Percentiles rank a stretch among this genome's conserved stretches.
Evolutionary conservation across 2,888 invertebrate genomes (phyloP).

Genomic region (Thera britannica): DNA sequence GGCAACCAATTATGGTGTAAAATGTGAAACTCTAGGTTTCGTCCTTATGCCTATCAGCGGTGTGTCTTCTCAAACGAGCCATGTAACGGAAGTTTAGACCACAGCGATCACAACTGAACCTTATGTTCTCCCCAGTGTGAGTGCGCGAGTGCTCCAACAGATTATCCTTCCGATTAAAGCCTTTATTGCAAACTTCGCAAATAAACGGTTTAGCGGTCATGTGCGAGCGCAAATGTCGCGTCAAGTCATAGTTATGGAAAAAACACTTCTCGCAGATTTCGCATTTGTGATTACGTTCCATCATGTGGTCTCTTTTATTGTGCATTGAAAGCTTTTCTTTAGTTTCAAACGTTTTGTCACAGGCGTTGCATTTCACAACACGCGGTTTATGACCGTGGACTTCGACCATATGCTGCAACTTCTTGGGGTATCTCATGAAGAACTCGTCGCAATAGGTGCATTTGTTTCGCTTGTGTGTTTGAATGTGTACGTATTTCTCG

Average conservation of each 20-base stretch:
- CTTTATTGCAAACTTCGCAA: conserved; percentile 16
- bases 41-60: conserved; percentile 13
- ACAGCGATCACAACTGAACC: conserved; percentile 14
- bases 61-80: conserved; percentile 15
- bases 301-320: conserved; percentile 62
- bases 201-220: conserved; percentile 17
- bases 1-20: background rate
- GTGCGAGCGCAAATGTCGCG: conserved; percentile 55
- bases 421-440: conserved; percentile 51
- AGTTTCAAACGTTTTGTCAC: conserved; percentile 51
- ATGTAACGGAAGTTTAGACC: conserved; percentile 9
- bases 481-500: conserved; percentile 55
- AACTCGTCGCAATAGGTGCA: conserved; percentile 36
- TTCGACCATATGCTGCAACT: conserved; percentile 53
- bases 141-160: conserved; percentile 21
- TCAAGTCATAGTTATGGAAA: conserved; percentile 44
- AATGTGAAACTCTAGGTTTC: background rate
- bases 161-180: conserved; percentile 25
- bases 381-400: conserved; percentile 52
- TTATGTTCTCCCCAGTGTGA: conserved; percentile 17
- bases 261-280: conserved; percentile 67
- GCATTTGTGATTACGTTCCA: conserved; percentile 64
- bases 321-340: conserved; percentile 51
- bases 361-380: conserved; percentile 54
- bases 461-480: conserved; percentile 26